A percentile compares a stretch with the other conserved stretches of the same genome.
phyloP scores from a whole-genome alignment of 2,888 invertebrate species.

The Apoderus coryli region DNA sequence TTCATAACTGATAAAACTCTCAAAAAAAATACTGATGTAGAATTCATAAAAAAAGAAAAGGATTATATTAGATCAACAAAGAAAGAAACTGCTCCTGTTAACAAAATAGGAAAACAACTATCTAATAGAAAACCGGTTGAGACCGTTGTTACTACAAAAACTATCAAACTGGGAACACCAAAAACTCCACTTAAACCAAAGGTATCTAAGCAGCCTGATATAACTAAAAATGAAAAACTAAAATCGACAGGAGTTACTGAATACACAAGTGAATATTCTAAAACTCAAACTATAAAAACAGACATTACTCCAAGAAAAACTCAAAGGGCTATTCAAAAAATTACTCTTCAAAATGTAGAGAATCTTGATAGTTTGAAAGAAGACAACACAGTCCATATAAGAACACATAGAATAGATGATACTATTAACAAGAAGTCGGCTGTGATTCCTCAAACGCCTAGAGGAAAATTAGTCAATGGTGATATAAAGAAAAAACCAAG shows the following conservation, averaged over 20 bases:
- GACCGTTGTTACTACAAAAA: slow-evolving; percentile 9
- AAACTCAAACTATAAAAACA: slow-evolving; percentile 12
- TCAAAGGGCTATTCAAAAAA: slow-evolving; percentile 13
- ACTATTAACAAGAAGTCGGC: slow-evolving; percentile 18
- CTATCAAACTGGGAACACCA: slow-evolving; percentile 11
- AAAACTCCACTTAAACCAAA: slow-evolving; percentile 7
- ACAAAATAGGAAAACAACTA: no score
- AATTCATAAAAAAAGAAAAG: no score
- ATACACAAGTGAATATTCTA: slow-evolving; percentile 20
- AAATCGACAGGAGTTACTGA: slow-evolving; percentile 17
- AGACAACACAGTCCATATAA: slow-evolving; percentile 19
- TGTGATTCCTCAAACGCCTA: slow-evolving; percentile 8
- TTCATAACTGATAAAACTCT: no score
- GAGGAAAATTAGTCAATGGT: slow-evolving; percentile 16
- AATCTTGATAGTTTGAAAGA: slow-evolving; percentile 17
- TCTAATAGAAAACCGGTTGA: background rate
- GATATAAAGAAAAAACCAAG: slow-evolving; percentile 16
- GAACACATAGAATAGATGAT: slow-evolving; percentile 24
- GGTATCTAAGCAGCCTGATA: slow-evolving; percentile 13
- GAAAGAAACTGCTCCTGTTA: no score
- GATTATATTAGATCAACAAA: no score
- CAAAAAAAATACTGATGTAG: no score
- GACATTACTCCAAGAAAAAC: slow-evolving; percentile 12
- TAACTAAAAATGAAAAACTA: slow-evolving; percentile 16
- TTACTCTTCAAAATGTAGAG: slow-evolving; percentile 20